Evolutionary conservation across 2,113 vertebrate genomes (phyloP).

Genomic region (Rynchops niger): DNA sequence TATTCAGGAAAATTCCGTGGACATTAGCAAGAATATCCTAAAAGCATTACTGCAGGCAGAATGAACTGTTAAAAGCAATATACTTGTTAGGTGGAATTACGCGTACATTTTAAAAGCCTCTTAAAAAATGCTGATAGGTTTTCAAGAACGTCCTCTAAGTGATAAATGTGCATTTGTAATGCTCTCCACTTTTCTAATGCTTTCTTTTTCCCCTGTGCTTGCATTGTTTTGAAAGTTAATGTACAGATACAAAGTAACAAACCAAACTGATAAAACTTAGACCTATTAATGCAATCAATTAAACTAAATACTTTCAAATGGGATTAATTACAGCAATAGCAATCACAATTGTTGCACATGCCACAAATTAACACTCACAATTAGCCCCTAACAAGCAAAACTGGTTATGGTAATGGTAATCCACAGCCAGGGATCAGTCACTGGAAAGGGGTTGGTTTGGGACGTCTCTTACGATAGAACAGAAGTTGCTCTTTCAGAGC

Average conservation of each 20-base stretch:
- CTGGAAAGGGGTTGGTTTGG: not conserved
- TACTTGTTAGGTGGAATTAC: not conserved
- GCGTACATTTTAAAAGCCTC: not conserved
- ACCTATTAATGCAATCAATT: not conserved
- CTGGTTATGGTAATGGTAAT: not conserved
- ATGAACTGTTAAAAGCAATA: not conserved
- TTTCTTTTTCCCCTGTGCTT: not conserved
- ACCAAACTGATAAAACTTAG: not conserved
- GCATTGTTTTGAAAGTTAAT: not conserved
- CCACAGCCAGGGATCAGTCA: not conserved
- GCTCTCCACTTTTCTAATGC: not conserved
- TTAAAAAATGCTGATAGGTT: not conserved
- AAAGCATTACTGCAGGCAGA: not conserved
- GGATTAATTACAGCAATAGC: conserved; percentile 13
- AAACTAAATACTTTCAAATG: not conserved
- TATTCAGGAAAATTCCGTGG: not conserved
- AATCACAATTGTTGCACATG: not conserved
- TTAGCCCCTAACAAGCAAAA: not conserved
- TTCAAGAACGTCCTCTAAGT: not conserved
- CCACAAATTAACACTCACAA: not conserved
- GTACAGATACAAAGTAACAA: not conserved
- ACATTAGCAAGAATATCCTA: not conserved
- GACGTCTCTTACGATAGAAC: not conserved
- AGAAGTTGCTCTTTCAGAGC: not conserved
- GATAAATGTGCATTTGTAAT: not conserved